Conservation (phyloP, 2,797 vertebrate species). For the Bryconaethiops microstoma region DNA sequence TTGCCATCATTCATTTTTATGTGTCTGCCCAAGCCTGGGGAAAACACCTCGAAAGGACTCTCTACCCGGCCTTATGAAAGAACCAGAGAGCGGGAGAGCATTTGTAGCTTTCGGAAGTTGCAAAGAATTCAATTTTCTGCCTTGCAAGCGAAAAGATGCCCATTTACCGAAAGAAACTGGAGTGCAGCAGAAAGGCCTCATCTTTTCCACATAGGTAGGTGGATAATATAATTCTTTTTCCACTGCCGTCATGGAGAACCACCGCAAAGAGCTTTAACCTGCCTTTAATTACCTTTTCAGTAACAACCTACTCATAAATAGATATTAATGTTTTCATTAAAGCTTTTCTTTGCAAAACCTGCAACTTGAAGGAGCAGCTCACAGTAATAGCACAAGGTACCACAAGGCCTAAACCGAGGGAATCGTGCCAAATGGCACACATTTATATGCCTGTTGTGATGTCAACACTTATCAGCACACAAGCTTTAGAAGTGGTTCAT, state of each 20-base stretch:
- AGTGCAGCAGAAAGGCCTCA: conserved; percentile 35
- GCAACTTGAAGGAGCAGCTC: too few relatives aligned
- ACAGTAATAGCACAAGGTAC: too few relatives aligned
- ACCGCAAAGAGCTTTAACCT: background rate
- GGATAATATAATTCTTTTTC: conserved; percentile 30
- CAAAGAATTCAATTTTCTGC: conserved; percentile 65
- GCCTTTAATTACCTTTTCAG: background rate
- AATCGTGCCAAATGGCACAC: too few relatives aligned
- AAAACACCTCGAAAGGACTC: conserved; percentile 68
- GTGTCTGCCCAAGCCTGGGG: conserved; percentile 67
- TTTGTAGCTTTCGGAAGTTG: conserved; percentile 71
- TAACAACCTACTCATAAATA: background rate
- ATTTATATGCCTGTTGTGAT: too few relatives aligned
- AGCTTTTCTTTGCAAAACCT: too few relatives aligned
- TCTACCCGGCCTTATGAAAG: conserved; percentile 58
- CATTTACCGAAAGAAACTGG: conserved; percentile 46
- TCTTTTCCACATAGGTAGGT: conserved; percentile 32
- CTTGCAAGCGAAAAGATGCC: conserved; percentile 59
- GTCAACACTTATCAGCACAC: too few relatives aligned
- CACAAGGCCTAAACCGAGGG: too few relatives aligned
- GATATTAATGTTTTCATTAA: background rate
- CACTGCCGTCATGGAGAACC: conserved; percentile 24
- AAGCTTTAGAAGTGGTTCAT: too few relatives aligned
- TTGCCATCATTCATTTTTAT: conserved; percentile 77
- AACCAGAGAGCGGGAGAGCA: conserved; percentile 58